phyloP scores from a whole-genome alignment of 2,888 invertebrate genomes.

The Odontothrips loti region DNA sequence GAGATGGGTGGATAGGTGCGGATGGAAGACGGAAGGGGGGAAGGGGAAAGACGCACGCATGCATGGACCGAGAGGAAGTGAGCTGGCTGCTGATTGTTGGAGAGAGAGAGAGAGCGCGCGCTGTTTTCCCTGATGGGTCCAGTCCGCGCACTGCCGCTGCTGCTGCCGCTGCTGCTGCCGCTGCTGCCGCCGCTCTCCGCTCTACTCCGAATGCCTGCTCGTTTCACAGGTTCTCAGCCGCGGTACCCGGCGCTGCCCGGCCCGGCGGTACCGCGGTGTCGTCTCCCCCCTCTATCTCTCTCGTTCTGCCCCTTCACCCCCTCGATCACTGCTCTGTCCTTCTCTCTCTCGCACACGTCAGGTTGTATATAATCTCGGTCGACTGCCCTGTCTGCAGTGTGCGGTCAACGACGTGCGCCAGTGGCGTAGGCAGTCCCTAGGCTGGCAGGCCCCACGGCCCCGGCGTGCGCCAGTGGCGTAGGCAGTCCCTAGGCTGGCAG shows the following conservation, averaged over 20 bases:
- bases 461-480: neutral
- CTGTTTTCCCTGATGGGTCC: conserved; percentile 7
- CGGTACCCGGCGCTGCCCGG: conserved; percentile 6
- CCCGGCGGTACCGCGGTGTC: too few species aligned
- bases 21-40: too few species aligned
- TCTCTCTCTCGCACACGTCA: conserved; percentile 4
- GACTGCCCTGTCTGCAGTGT: neutral
- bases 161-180: too few species aligned
- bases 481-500: neutral
- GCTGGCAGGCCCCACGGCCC: neutral
- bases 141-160: too few species aligned
- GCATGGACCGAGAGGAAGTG: neutral
- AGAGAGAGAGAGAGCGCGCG: neutral
- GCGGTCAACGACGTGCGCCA: neutral
- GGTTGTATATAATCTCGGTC: conserved; percentile 5
- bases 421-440: neutral
- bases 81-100: neutral
- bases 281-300: neutral
- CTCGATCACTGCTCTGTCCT: neutral
- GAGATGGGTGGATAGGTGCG: too few species aligned
- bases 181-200: neutral
- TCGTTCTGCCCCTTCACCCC: neutral
- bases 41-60: too few species aligned
- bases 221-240: conserved; percentile 9
- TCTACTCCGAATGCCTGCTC: conserved; percentile 7